phyloP scores from a whole-genome alignment of 1,140 invertebrate genomes.

The Nilaparvata lugens region DNA sequence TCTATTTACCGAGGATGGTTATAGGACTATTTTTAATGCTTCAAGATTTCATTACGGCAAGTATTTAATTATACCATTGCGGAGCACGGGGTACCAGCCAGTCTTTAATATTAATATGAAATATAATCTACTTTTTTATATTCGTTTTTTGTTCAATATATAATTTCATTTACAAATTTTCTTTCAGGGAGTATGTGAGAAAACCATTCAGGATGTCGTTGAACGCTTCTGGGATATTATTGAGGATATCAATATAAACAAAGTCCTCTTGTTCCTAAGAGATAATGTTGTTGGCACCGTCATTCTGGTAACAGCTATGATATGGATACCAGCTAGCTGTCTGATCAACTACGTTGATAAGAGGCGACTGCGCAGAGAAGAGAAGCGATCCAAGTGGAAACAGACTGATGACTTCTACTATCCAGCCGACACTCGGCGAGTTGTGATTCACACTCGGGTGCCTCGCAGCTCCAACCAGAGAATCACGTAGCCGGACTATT shows the following conservation, averaged over 20 bases:
- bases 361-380: constrained; percentile 41
- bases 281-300: constrained; percentile 88
- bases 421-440: constrained; percentile 9
- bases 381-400: constrained; percentile 12
- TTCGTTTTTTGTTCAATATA: no score
- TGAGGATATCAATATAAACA: constrained; percentile 91
- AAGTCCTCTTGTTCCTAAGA: constrained; percentile 73
- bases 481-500: not conserved
- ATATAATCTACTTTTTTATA: no score
- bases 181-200: constrained; percentile 78
- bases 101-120: no score
- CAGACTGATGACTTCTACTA: constrained; percentile 12
- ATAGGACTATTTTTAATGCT: no score
- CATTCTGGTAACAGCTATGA: constrained; percentile 74
- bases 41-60: no score
- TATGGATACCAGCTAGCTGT: constrained; percentile 86
- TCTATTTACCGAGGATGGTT: no score
- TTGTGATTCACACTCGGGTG: constrained; percentile 11
- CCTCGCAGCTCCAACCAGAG: not conserved
- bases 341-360: constrained; percentile 72
- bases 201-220: constrained; percentile 89
- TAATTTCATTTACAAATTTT: no score
- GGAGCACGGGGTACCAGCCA: no score
- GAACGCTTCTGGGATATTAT: constrained; percentile 95
- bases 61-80: no score